Evolutionary conservation across 2,113 vertebrate species (phyloP), one percentile per base, ranked within the genome.

Genomic region (Crotophaga sulcirostris): DNA sequence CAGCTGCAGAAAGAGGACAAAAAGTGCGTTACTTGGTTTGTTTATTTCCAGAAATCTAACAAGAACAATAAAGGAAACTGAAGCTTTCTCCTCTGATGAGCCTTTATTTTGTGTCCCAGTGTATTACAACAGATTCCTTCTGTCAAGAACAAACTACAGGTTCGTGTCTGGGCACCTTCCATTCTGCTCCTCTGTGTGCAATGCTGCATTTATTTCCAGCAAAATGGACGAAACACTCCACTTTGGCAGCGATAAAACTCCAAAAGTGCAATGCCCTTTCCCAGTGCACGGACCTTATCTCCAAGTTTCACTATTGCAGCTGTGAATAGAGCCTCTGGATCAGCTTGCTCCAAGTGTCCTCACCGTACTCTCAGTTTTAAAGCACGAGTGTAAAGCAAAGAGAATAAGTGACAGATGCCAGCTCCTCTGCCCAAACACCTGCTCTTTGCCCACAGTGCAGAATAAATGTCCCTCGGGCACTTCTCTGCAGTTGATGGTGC

Each of bases 1-100:
- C 83, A 79, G 83, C 79, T 96, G 56, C 86, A 82, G 42, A 85
- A 90, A 70, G 62, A 95, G 75, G 83, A 83, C 86, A 92, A 75
- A 73, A 87, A 84, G 49, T 6, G 2, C 10, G 4, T 69, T 49
- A 62, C 10, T 25, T 56, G 42, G 52, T 70, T 42, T 25, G 31
- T 54, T 47, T 36, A 31, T 66, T 20, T 7, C n/a, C 83, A 70
- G 40, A 84, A 87, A 56, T 52, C 51, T 95, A 64, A 31, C 18
- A 84, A 69, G 51, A 85, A 45, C 14, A 72, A 40, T 44, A 75
- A 78, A 72, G 33, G 16, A 85, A 82, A 75, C 42, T 55, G 81
- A 91, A 54, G 23, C 16, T 24, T 88, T 20, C 28, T 70, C 20
- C 13, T 66, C 42, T 69, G 64, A 40, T 75, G 62, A 84, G 29